Evolutionary conservation across 2,888 invertebrate species (phyloP).

Genomic region (Drymonia ruficornis): DNA sequence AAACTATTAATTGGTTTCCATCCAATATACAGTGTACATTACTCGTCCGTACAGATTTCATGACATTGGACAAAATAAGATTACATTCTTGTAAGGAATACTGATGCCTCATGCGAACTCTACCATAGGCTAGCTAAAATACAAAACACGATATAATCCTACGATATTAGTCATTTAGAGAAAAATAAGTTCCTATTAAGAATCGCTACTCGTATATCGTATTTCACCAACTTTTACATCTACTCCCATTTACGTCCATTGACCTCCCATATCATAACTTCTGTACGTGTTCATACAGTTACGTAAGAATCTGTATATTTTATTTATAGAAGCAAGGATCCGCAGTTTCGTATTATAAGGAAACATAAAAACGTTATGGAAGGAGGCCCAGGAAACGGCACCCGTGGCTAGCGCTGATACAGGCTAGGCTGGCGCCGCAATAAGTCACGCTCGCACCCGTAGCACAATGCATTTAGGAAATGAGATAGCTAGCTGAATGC

Average conservation of each 20-base stretch:
- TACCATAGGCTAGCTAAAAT: no score
- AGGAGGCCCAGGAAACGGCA: constrained; percentile 31
- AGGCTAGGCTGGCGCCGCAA: constrained; percentile 44
- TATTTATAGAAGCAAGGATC: constrained; percentile 24
- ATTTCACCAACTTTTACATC: background rate
- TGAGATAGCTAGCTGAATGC: constrained; percentile 46
- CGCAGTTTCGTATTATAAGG: constrained; percentile 42
- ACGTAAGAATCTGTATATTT: constrained; percentile 15
- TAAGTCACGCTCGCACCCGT: constrained; percentile 45
- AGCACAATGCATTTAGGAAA: constrained; percentile 58
- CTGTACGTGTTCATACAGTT: constrained; percentile 1
- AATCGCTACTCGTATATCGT: background rate
- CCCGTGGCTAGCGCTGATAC: constrained; percentile 22
- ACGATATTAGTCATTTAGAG: constrained; percentile 1
- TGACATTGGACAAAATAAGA: no score
- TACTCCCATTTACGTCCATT: constrained; percentile 2
- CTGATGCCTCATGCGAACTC: no score
- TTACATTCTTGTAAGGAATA: no score
- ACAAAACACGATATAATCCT: background rate
- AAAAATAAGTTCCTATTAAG: background rate
- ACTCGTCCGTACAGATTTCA: no score
- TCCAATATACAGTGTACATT: no score
- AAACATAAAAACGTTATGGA: constrained; percentile 47
- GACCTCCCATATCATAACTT: background rate
- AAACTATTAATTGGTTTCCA: no score